Base-by-base conservation (phyloP, 2,888 invertebrate species). In the Zygothrica quintamaculata region DNA sequence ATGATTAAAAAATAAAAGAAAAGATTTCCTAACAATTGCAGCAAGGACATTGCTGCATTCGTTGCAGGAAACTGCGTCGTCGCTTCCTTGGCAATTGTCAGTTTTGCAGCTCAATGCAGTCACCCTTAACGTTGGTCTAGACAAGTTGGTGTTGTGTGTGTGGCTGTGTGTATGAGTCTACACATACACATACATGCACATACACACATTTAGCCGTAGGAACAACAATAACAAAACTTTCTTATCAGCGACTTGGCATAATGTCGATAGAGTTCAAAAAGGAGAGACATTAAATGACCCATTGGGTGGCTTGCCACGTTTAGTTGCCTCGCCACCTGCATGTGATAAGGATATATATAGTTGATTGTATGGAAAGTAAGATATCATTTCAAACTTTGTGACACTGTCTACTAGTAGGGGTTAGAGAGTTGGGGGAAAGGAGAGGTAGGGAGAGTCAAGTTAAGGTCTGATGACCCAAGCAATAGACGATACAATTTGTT, bases 401-500 rank as follows among this genome's bases (percentile, higher is more conserved):
- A n/a, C n/a, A n/a, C n/a, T n/a, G n/a, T n/a, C n/a, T n/a, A n/a
- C n/a, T n/a, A n/a, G n/a, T n/a, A n/a, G n/a, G n/a, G n/a, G n/a
- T n/a, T n/a, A n/a, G n/a, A n/a, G n/a, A n/a, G n/a, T n/a, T n/a
- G n/a, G n/a, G 25, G 43, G 26, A 13, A 18, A 8, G 0, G 36
- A 18, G 15, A 1, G 15, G 25, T 1, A 37, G 31, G 12, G 22
- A 29, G 3, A 6, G 9, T 18, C 36, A 34, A n/a, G 18, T 16
- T 44, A 7, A 18, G 22, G 43, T 26, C 15, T 11, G 31, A 18
- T 2, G 25, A 33, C 16, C 8, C 42, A 44, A 34, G 44, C 81
- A 70, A 80, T 81, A 50, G 69, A 75, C 72, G 71, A 69, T 51
- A 76, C 74, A 84, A 86, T 80, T 86, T 80, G 86, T 82, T 82